Evolutionary conservation across 2,113 vertebrate species (phyloP), one percentile per base, ranked within the genome.

Genomic region (Sterna hirundo): DNA sequence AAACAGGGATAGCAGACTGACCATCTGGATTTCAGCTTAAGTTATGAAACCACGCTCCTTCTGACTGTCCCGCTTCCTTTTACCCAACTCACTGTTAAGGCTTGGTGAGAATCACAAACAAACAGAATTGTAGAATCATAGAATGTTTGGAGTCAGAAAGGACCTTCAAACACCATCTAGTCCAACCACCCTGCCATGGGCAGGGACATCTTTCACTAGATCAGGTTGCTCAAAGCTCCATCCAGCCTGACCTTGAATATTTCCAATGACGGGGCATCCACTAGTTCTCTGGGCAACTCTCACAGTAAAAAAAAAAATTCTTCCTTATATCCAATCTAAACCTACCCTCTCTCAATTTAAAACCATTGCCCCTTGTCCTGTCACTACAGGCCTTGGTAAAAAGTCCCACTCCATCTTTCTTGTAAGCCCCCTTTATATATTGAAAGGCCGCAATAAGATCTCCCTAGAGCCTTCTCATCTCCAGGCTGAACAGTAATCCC

Each of bases 41-140:
- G 21, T 70, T 58, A 68, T n/a, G 75, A 96, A 91, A 88, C 42
- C n/a, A 61, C 0, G 0, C 18, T 84, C 38, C 32, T 83, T 44
- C 84, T 83, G 84, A 92, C 58, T 61, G 42, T 69, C 62, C 57
- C 40, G 52, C 42, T 95, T 95, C 84, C 84, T 95, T 88, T 91
- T 34, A 91, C 85, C 74, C 88, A 49, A 91, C 57, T 85, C 57
- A 84, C 58, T 65, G 47, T 15, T 15, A 69, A 27, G 16, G 16
- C 44, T 82, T 91, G 62, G 74, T 69, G 30, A 90, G 74, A 95
- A 94, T 80, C 62, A 55, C 91, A 94, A 51, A 54, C n/a, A 84
- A 92, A 88, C 1, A 66, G 66, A 62, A 62, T 17, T 21, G 23
- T 11, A 54, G 26, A 62, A 62, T 62, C n/a, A 36, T 7, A 61